Base-by-base conservation (phyloP, 2,888 invertebrate species). In the Microctonus hyperodae region DNA sequence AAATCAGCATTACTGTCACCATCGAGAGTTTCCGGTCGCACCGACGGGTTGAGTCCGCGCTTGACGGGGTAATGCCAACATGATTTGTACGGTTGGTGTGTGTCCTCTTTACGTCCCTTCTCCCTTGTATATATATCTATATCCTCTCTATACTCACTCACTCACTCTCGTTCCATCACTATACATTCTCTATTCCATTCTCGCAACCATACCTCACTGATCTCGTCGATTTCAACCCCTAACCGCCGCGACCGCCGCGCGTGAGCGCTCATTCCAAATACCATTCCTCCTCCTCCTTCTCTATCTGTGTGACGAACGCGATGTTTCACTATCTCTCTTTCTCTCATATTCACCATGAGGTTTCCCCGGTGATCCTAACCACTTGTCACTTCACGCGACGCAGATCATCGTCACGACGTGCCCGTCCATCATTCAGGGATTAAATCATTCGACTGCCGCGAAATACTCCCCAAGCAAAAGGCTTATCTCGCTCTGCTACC, bases 381-480 rank as follows among this genome's bases (percentile, higher is more conserved):
- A 83, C 83, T 83, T 83, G 83, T 83, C 83, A 83, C 79, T 82
- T 82, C 75, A 81, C 80, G 81, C 76, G 78, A 80, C 78, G 80
- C 81, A 78, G 81, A 80, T 81, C 81, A 82, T 81, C 79, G 82
- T 78, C 79, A 75, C 78, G 82, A 82, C 81, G 79, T 76, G 79
- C 74, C 78, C 81, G 79, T 83, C 78, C 80, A 81, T 82, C 82
- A 83, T 81, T 81, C 78, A 74, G 79, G 81, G 82, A 82, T 83
- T 82, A 81, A 81, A 82, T 81, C 81, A 80, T 83, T 80, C 76
- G 78, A 77, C 77, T 76, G 74, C 73, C 69, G 70, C 66, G 72
- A 71, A 75, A 76, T 69, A 70, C 74, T 74, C 68, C 66, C 73
- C 40, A 57, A 16, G 28, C 25, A 55, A 56, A 53, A 35, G 62